Conservation (phyloP, 2,113 vertebrate species). For the Microcebus lehilahytsara region DNA sequence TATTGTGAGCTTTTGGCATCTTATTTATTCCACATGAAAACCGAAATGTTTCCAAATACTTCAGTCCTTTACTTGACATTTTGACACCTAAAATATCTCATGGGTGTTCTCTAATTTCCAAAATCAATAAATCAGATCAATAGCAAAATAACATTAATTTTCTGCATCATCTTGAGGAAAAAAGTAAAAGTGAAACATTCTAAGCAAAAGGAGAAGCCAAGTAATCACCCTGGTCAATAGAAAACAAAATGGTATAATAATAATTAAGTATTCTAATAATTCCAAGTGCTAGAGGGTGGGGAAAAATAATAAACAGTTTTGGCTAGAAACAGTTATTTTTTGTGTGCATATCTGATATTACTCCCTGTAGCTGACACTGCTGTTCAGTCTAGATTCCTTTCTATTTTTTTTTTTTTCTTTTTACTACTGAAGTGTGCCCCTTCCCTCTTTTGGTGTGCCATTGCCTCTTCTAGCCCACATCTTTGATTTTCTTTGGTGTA, state of each 20-base stretch:
- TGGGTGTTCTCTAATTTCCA: constrained; percentile 23
- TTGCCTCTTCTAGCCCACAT: background rate
- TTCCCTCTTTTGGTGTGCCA: background rate
- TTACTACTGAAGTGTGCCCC: background rate
- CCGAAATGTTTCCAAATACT: constrained; percentile 26
- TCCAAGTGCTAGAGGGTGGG: background rate
- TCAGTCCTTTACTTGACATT: constrained; percentile 20
- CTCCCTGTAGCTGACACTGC: background rate
- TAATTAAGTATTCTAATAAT: background rate
- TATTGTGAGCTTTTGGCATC: background rate
- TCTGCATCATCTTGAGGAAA: background rate
- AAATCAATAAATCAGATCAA: constrained; percentile 48
- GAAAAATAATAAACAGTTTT: background rate
- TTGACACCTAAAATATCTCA: background rate
- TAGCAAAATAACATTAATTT: constrained; percentile 47
- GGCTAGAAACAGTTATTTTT: background rate
- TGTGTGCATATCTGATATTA: background rate
- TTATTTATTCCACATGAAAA: constrained; percentile 39
- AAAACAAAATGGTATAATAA: background rate
- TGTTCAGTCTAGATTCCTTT: background rate
- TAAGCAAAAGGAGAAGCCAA: background rate
- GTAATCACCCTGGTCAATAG: background rate
- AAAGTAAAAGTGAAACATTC: background rate
- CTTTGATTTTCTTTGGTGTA: background rate
- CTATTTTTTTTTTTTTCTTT: background rate